Percentiles rank a stretch among this genome's conserved stretches.
These are phyloP conservation scores for Enteromius afrohamiltoni DNA, from an alignment of 2,797 vertebrate species.

Conservation along the genomic window DNA sequence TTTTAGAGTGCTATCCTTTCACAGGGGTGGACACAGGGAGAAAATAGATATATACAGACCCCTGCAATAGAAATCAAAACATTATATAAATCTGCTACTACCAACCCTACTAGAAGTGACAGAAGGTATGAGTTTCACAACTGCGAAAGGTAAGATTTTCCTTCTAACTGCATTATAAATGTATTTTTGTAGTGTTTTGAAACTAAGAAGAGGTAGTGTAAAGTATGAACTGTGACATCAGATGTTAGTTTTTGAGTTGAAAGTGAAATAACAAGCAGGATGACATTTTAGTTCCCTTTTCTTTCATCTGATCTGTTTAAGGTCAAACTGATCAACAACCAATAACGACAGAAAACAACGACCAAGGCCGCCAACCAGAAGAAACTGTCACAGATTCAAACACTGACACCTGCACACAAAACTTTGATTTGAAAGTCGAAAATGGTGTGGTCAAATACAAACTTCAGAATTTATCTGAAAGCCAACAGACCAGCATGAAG, in stretches of 20 bases:
- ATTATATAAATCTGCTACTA: neutral
- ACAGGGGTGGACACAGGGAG: slow-evolving; percentile 57
- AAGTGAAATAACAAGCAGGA: slow-evolving; percentile 67
- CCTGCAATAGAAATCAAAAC: slow-evolving; percentile 45
- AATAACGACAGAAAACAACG: slow-evolving; percentile 52
- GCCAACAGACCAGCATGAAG: slow-evolving; percentile 13
- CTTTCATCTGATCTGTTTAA: slow-evolving; percentile 63
- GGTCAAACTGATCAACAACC: slow-evolving; percentile 53
- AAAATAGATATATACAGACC: slow-evolving; percentile 58
- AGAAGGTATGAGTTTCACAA: slow-evolving; percentile 37
- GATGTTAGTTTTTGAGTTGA: slow-evolving; percentile 55
- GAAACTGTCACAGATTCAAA: slow-evolving; percentile 27
- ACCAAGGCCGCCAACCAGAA: slow-evolving; percentile 32
- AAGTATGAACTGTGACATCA: neutral
- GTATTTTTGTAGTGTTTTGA: neutral
- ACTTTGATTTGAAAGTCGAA: slow-evolving; percentile 39
- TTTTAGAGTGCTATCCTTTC: slow-evolving; percentile 62
- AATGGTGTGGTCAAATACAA: slow-evolving; percentile 33
- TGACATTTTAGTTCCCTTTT: slow-evolving; percentile 74
- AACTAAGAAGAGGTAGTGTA: neutral
- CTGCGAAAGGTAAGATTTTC: slow-evolving; percentile 48
- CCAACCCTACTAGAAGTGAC: slow-evolving; percentile 5
- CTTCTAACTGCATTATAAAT: neutral
- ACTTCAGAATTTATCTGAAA: slow-evolving; percentile 29
- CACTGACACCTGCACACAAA: slow-evolving; percentile 24